Evolutionary conservation across 2,797 vertebrate species (phyloP), one percentile per base, ranked within the genome.

Genomic region (Meda fulgida): DNA sequence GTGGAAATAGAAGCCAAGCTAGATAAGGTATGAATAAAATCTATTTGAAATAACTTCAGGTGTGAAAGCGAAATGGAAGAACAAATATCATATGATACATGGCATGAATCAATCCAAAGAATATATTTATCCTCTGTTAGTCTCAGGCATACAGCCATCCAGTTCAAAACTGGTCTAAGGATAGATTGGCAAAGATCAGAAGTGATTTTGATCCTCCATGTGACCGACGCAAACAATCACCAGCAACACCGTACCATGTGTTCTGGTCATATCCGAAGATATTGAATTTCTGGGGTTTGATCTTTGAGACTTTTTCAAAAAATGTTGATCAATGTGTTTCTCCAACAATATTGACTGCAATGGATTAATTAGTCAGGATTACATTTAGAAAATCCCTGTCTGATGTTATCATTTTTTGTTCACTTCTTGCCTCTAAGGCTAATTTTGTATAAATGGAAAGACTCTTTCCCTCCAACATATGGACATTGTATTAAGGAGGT

Each of bases 1-100:
- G 96, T 96, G 85, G 96, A 97, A 93, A 94, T 97, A 0, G 96
- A 97, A 89, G 95, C 95, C 6, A 97, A 97, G 85, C 93, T 97
- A 23, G 96, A 97, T 90, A 97, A 97, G 96, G 96, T 96, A 76
- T 71, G 69, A 70, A 77, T 65, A 53, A 51, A 69, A 19, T 69
- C 11, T 26, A 11, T 63, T 43, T 63, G 34, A 38, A 40, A 38
- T 78, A 11, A 60, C 16, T 77, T 77, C 13, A 26, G 60, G 1
- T 63, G 60, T 16, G 11, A 60, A 26, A 26, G 14, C 1, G 5
- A 60, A 60, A 60, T 14, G n/a, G 2, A 26, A 6, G n/a, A 26
- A 3, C 1, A 26, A 6, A 26, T 60, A 14, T 60, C 11, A 60
- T 11, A 60, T 26, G 23, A 13, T 11, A 26, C 55, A 26, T 60